Base-by-base conservation (phyloP, 2,797 vertebrate genomes). In the Dryobates pubescens region DNA sequence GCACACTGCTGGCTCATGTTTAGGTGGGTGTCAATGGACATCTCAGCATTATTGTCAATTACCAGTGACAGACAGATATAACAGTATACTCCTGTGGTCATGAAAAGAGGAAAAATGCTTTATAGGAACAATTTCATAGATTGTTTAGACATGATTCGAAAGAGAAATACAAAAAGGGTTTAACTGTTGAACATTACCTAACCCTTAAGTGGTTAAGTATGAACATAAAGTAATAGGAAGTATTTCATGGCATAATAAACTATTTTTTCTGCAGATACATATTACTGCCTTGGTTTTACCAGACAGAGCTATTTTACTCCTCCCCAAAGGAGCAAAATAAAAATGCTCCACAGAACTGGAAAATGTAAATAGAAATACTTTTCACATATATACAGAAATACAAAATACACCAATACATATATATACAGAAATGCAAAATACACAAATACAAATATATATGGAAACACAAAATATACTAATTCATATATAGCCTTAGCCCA, bases 41-140 rank as follows among this genome's bases (percentile, higher is more conserved):
- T n/a, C n/a, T n/a, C n/a, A n/a, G n/a, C n/a, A n/a, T n/a, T n/a
- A 38, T 83, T 67, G 83, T 91, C 75, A 78, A 72, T 90, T 79
- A 58, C 6, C 0, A 1, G 67, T 36, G 36, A 36, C 36, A 36
- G 36, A 79, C 73, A 16, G 16, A 32, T 80, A 23, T 79, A 83
- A 61, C 9, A 83, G 19, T 19, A 82, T 29, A 77, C 3, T 73
- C 17, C 27, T 73, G 9, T 71, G 7, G 30, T 71, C 30, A 38
- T 0, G 0, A 54, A 88, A 24, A 75, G 10, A 74, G 6, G 18
- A 7, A 61, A 73, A 86, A 87, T 15, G 8, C 4, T 78, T 82
- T 43, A 80, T 17, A 51, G 11, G 13, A 61, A 58, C 1, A 53
- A 29, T 62, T 80, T 74, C 12, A 2, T 49, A 34, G 3, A 9